phyloP scores from a whole-genome alignment of 2,888 invertebrate genomes.

The Caenorhabditis sp. region DNA sequence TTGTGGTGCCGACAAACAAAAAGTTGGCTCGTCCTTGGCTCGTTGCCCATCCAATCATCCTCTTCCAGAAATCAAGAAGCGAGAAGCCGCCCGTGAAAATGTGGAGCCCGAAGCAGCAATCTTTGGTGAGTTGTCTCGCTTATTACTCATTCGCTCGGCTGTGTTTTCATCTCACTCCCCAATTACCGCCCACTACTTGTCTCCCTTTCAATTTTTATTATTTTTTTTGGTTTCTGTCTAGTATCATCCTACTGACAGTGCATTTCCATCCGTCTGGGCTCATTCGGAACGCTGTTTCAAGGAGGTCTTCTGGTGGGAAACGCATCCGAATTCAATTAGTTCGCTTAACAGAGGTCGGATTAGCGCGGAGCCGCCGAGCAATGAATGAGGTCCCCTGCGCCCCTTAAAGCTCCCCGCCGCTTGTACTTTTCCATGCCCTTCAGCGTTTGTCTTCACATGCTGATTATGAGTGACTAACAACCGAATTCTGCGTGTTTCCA shows the following conservation, averaged over 20 bases:
- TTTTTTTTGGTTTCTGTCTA: too few species aligned
- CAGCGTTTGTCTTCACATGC: neutral
- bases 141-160: conserved; percentile 29
- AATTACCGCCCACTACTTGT: conserved; percentile 10
- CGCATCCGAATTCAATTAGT: conserved; percentile 22
- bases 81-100: conserved; percentile 22
- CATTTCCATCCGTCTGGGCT: neutral
- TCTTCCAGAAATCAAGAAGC: conserved; percentile 20
- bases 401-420: too few species aligned
- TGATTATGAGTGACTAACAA: conserved; percentile 1
- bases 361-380: neutral
- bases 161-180: conserved; percentile 17
- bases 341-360: conserved; percentile 13
- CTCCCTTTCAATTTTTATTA: neutral
- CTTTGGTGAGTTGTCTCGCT: conserved; percentile 43
- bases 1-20: conserved; percentile 12
- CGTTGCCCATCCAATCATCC: conserved; percentile 20
- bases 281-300: conserved; percentile 15
- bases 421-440: conserved; percentile 13
- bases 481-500: neutral
- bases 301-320: neutral
- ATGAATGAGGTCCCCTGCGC: neutral
- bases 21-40: conserved; percentile 7
- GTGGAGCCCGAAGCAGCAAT: conserved; percentile 52
- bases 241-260: too few species aligned